Evolutionary conservation across 92 coral and sea anemone species (phyloP).

Genomic region (Hydrozoanthus gracilis): DNA sequence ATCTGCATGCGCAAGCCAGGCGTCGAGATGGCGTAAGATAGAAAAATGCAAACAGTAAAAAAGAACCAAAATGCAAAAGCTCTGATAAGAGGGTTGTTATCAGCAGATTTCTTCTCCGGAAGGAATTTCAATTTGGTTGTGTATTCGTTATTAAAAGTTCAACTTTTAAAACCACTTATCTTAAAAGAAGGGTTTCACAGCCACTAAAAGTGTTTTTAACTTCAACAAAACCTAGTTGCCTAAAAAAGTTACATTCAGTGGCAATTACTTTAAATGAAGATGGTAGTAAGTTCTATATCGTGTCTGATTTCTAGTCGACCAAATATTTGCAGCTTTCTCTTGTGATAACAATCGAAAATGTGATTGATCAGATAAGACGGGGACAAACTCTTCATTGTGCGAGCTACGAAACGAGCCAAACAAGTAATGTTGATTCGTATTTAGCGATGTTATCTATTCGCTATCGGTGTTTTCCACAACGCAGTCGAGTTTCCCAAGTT

Average conservation of each 20-base stretch:
- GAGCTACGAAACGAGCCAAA: constrained; percentile 20
- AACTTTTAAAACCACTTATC: constrained; percentile 9
- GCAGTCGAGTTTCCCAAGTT: no score
- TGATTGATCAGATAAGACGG: constrained; percentile 17
- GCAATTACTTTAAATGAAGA: no score
- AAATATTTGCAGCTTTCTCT: constrained; percentile 16
- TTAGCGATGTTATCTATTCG: no score
- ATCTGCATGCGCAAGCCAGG: constrained; percentile 11
- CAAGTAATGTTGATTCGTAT: constrained; percentile 6
- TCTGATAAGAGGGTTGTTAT: constrained; percentile 31
- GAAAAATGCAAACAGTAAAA: constrained; percentile 11
- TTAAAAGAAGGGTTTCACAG: neutral
- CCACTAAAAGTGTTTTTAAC: neutral
- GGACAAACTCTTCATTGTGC: constrained; percentile 13
- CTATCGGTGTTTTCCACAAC: no score
- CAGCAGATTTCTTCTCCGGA: constrained; percentile 42
- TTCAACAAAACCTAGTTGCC: neutral
- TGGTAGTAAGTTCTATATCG: neutral
- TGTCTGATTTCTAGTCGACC: neutral
- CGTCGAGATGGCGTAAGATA: constrained; percentile 47
- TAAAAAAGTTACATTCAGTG: neutral
- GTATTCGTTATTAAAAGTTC: constrained; percentile 36
- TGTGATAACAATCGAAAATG: constrained; percentile 34
- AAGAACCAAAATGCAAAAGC: constrained; percentile 17
- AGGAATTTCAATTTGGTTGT: constrained; percentile 32